These are phyloP conservation scores for Iselma pallidipennis DNA, from an alignment of 2,888 invertebrate species.

Conservation along the genomic window DNA sequence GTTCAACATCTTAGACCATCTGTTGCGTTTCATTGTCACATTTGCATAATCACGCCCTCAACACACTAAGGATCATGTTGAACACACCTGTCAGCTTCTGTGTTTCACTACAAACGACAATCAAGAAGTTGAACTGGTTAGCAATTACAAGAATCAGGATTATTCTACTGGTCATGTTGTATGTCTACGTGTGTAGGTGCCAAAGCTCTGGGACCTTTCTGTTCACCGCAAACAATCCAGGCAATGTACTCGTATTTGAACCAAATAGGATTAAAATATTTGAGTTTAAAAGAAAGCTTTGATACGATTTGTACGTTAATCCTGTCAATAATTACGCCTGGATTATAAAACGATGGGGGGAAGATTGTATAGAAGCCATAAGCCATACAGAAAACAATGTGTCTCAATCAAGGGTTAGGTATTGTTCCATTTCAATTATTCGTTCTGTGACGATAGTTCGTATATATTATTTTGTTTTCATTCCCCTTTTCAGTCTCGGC, in stretches of 20 bases:
- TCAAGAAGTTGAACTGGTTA: not conserved
- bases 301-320: no score
- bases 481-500: not conserved
- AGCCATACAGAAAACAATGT: not conserved
- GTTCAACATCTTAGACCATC: conserved; percentile 19
- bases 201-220: no score
- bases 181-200: no score
- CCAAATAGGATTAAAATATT: no score
- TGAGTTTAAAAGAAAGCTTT: no score
- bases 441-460: not conserved
- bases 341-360: no score
- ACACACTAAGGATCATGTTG: conserved; percentile 33
- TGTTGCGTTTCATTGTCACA: conserved; percentile 31
- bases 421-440: not conserved
- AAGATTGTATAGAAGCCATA: no score
- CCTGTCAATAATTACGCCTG: no score
- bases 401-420: not conserved
- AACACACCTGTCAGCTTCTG: conserved; percentile 34
- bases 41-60: conserved; percentile 37
- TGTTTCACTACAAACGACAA: conserved; percentile 3
- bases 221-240: not conserved
- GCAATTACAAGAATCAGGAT: not conserved
- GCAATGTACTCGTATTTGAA: no score
- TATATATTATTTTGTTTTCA: not conserved
- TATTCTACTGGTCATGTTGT: not conserved